Evolutionary conservation across 2,888 invertebrate genomes (phyloP).

Genomic region (Pocota personata): DNA sequence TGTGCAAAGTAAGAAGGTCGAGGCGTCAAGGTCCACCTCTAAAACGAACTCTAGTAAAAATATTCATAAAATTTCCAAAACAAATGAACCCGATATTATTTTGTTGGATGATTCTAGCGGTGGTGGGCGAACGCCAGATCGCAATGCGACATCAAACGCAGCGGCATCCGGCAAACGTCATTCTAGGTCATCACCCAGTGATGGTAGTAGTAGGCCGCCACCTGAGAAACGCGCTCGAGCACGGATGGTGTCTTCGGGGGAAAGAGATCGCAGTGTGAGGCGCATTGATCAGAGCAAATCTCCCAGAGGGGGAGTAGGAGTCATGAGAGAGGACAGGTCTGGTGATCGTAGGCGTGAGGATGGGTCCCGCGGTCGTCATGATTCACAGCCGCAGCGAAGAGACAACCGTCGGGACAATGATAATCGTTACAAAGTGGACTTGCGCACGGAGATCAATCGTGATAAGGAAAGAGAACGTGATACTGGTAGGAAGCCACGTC

Average conservation of each 20-base stretch:
- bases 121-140: conserved; percentile 83
- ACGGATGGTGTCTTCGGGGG: conserved; percentile 6
- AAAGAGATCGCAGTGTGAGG: conserved; percentile 59
- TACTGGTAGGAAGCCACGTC: conserved; percentile 77
- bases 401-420: conserved; percentile 82
- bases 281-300: conserved; percentile 75
- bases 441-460: conserved; percentile 83
- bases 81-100: conserved; percentile 85
- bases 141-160: conserved; percentile 73
- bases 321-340: conserved; percentile 49
- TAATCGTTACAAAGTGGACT: conserved; percentile 81
- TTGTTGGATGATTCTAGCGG: conserved; percentile 87
- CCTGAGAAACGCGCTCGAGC: conserved; percentile 57
- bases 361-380: conserved; percentile 75
- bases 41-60: conserved; percentile 81
- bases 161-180: conserved; percentile 55
- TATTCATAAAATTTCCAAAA: conserved; percentile 81
- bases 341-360: conserved; percentile 66
- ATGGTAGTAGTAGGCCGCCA: conserved; percentile 24
- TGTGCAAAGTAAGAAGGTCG: conserved; percentile 58
- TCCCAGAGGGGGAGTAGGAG: conserved; percentile 36
- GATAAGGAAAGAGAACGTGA: conserved; percentile 83
- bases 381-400: conserved; percentile 37
- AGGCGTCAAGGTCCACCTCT: conserved; percentile 68
- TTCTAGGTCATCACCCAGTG: conserved; percentile 61